Evolutionary conservation across 2,888 invertebrate genomes (phyloP), one percentile per base, ranked within the genome.

Genomic region (Lepidochrysops patricia): DNA sequence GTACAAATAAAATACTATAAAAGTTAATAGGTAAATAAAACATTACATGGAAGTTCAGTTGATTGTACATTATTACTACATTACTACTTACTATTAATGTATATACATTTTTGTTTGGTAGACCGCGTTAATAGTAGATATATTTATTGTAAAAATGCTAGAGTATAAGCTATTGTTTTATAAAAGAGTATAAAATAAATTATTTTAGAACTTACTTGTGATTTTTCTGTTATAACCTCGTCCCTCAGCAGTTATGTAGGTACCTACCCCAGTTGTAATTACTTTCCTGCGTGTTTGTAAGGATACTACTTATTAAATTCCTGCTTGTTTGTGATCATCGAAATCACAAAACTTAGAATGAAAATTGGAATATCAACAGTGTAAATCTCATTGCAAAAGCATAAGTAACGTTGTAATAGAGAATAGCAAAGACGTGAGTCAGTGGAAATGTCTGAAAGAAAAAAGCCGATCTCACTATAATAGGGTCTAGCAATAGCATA

Each of bases 111-210:
- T 76, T 74, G 66, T 78, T 84, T 82, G 79, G 72, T 72, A 77
- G 72, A 79, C 76, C 71, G 82, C 82, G 80, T 82, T 74, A 72
- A 43, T 50, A 54, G 56, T 68, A 69, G 65, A 62, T 73, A 79
- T 76, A 77, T 82, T 82, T 79, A 83, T 75, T 86, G 84, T 86
- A 84, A 77, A 82, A 74, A 75, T 74, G 73, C 64, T 78, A 81
- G 73, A 66, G 68, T 69, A 58, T 83, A 84, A 86, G 81, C 73
- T 69, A 84, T 86, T 88, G 84, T 87, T 87, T 88, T 88, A 82
- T 84, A 87, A 88, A 84, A 80, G 80, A 76, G 79, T 74, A 75
- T 76, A 77, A 76, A 86, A 85, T 87, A 88, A 86, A 88, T 83
- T 89, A 89, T 89, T 89, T 88, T 88, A 89, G 87, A 85, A 80